A percentile compares a stretch with the other conserved stretches of the same genome.
Evolutionary conservation across 2,113 vertebrate genomes (phyloP).

Genomic region (Colistium nudipinnis): DNA sequence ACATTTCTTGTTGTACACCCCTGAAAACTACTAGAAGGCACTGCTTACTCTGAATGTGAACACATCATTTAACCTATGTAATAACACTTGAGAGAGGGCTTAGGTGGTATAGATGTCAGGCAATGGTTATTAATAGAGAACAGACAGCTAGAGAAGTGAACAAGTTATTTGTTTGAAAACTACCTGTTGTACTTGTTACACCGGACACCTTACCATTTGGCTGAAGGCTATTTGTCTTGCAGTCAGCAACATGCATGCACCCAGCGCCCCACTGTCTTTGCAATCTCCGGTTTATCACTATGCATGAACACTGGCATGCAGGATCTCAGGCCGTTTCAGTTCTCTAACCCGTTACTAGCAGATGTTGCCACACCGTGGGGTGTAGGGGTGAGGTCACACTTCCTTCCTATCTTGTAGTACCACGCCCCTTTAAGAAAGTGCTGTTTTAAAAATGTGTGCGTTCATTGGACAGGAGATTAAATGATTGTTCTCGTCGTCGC

Average conservation of each 20-base stretch:
- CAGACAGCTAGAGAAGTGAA: neutral
- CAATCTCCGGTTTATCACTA: neutral
- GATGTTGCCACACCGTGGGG: neutral
- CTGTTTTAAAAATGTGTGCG: neutral
- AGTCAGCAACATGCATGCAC: neutral
- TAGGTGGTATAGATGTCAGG: no score
- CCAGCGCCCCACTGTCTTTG: neutral
- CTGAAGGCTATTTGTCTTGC: neutral
- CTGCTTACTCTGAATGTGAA: no score
- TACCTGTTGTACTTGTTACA: conserved; percentile 2
- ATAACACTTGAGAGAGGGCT: no score
- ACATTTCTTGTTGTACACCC: no score
- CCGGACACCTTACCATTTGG: neutral
- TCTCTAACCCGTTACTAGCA: neutral
- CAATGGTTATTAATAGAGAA: neutral
- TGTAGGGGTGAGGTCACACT: no score
- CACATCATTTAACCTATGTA: no score
- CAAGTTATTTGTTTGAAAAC: neutral
- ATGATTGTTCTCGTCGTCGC: neutral
- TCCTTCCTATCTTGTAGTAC: neutral
- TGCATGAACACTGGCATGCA: neutral
- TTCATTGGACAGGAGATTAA: neutral
- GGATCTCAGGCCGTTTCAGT: neutral
- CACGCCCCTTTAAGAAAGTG: no score
- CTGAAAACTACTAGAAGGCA: no score